Evolutionary conservation across 2,113 vertebrate species (phyloP).

Genomic region (Marcusenius ussheri): DNA sequence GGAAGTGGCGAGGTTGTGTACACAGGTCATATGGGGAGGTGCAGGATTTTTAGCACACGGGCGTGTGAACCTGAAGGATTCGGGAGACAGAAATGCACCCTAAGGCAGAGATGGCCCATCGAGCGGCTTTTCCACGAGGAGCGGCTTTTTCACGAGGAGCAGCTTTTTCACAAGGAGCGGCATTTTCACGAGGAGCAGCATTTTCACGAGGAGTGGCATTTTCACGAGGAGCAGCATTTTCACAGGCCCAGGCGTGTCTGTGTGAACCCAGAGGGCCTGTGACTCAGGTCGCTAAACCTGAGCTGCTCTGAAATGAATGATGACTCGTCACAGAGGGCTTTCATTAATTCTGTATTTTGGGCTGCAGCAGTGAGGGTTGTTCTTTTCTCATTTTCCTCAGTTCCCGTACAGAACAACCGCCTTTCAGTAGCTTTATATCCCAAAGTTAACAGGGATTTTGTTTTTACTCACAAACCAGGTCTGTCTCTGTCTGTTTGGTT

Average conservation of each 20-base stretch:
- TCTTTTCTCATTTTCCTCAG: neutral
- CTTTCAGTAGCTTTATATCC: neutral
- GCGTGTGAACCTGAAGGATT: neutral
- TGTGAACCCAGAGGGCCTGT: neutral
- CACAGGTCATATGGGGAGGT: neutral
- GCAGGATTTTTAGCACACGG: neutral
- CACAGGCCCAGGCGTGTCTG: neutral
- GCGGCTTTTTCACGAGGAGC: no score
- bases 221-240: neutral
- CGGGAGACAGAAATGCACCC: neutral
- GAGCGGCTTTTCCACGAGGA: neutral
- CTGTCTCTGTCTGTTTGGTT: neutral
- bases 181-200: neutral
- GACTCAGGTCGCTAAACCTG: slow-evolving; percentile 6
- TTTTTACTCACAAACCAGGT: neutral
- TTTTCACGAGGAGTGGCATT: no score
- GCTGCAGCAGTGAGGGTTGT: slow-evolving; percentile 34
- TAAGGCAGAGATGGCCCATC: neutral
- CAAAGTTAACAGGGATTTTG: neutral
- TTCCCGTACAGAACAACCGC: neutral
- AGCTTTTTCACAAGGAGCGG: neutral
- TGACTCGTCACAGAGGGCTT: slow-evolving; percentile 54
- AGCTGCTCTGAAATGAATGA: slow-evolving; percentile 61
- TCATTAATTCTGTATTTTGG: slow-evolving; percentile 59
- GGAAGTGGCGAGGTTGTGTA: neutral